Evolutionary conservation across 2,888 invertebrate species (phyloP).

Genomic region (Lasioglossum oenotherae): DNA sequence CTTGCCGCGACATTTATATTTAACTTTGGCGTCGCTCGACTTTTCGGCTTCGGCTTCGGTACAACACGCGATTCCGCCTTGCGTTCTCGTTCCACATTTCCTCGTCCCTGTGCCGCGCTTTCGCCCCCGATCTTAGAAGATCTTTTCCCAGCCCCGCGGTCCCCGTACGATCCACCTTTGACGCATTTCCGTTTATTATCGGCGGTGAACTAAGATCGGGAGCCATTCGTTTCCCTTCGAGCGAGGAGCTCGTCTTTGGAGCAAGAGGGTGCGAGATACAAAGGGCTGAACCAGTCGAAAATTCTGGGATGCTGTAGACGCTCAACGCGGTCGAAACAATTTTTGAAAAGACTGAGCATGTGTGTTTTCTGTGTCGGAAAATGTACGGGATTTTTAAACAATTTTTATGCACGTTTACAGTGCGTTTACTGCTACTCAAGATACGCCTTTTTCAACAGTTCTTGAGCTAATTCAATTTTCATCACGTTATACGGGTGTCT

Average conservation of each 20-base stretch:
- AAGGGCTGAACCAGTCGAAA: neutral
- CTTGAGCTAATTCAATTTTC: too few relatives aligned
- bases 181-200: conserved; percentile 51
- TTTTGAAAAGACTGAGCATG: neutral
- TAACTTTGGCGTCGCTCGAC: conserved; percentile 82
- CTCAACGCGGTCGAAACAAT: neutral
- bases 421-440: too few relatives aligned
- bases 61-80: conserved; percentile 33
- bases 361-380: too few relatives aligned
- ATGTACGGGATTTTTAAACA: too few relatives aligned
- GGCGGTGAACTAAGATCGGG: conserved; percentile 50
- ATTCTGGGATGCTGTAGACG: neutral
- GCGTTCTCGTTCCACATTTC: conserved; percentile 55
- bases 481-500: too few relatives aligned
- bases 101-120: conserved; percentile 34
- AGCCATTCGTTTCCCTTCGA: neutral
- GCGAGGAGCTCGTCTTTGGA: neutral
- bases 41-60: conserved; percentile 44
- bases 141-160: neutral
- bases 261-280: neutral
- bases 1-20: conserved; percentile 83
- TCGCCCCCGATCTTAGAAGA: neutral
- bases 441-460: too few relatives aligned
- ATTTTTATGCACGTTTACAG: too few relatives aligned
- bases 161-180: neutral